A percentile compares a stretch with the other conserved stretches of the same genome.
These are phyloP conservation scores for Lasioglossum figueresi DNA, from an alignment of 2,888 invertebrate genomes.

Conservation along the genomic window DNA sequence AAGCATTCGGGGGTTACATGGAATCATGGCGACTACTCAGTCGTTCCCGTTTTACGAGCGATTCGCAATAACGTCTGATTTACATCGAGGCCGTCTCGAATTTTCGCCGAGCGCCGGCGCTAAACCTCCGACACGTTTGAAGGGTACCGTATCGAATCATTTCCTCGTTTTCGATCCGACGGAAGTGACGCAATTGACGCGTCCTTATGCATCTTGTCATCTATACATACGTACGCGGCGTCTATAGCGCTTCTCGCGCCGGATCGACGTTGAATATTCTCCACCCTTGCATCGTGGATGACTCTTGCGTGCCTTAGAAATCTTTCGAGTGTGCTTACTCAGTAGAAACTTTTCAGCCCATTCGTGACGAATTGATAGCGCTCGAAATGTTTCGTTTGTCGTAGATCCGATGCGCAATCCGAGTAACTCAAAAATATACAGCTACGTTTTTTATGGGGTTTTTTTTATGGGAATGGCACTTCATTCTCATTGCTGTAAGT, in stretches of 20 bases:
- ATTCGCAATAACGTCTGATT: slow-evolving; percentile 1
- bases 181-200: slow-evolving; percentile 47
- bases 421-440: background rate
- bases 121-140: slow-evolving; percentile 20
- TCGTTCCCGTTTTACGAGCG: slow-evolving; percentile 16
- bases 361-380: background rate
- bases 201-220: slow-evolving; percentile 45
- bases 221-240: background rate
- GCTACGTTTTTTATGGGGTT: background rate
- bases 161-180: slow-evolving; percentile 32
- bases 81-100: background rate
- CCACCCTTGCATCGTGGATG: slow-evolving; percentile 2
- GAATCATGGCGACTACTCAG: background rate
- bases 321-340: slow-evolving; percentile 11
- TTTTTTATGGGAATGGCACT: too few species aligned
- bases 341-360: background rate
- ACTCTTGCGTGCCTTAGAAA: background rate
- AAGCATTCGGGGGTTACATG: background rate
- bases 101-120: background rate
- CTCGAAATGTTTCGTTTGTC: background rate
- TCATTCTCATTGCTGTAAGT: too few species aligned
- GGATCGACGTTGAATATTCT: slow-evolving; percentile 28
- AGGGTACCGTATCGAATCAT: slow-evolving; percentile 28
- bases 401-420: background rate
- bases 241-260: background rate